Evolutionary conservation across 2,797 vertebrate species (phyloP).

Genomic region (Crenichthys baileyi): DNA sequence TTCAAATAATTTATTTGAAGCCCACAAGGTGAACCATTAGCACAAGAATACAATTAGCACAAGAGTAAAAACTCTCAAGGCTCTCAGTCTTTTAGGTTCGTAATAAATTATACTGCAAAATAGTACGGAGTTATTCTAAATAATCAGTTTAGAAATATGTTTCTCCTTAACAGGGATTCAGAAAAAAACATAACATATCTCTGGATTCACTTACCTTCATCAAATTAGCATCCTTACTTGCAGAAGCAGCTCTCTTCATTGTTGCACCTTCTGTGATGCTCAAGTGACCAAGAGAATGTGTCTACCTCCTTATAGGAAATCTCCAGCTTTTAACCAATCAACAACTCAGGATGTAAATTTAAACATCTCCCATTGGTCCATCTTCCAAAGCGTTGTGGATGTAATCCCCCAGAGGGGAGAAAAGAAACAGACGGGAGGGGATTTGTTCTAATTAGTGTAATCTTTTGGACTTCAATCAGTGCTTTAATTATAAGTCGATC

Average conservation of each 20-base stretch:
- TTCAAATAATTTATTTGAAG: too few species aligned
- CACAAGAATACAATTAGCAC: neutral
- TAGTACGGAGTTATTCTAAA: neutral
- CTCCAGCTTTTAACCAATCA: conserved; percentile 26
- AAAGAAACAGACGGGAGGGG: conserved; percentile 52
- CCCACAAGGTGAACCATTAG: neutral
- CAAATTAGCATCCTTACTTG: neutral
- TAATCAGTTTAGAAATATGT: neutral
- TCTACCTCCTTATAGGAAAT: conserved; percentile 14
- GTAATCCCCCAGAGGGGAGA: conserved; percentile 37
- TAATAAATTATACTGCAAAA: neutral
- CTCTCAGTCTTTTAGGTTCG: neutral
- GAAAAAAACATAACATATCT: neutral
- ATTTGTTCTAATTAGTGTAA: conserved; percentile 57
- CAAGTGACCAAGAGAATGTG: conserved; percentile 12
- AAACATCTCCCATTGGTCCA: conserved; percentile 46
- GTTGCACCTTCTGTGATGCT: neutral
- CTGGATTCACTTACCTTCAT: conserved; percentile 24
- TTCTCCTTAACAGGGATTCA: neutral
- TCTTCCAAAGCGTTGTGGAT: neutral
- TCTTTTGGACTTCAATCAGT: conserved; percentile 40
- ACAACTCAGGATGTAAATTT: neutral
- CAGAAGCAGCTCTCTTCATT: conserved; percentile 20
- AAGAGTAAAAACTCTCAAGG: neutral
- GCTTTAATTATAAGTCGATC: neutral